Conservation (phyloP, 1,140 invertebrate genomes). For the Zaprionus africanus region DNA sequence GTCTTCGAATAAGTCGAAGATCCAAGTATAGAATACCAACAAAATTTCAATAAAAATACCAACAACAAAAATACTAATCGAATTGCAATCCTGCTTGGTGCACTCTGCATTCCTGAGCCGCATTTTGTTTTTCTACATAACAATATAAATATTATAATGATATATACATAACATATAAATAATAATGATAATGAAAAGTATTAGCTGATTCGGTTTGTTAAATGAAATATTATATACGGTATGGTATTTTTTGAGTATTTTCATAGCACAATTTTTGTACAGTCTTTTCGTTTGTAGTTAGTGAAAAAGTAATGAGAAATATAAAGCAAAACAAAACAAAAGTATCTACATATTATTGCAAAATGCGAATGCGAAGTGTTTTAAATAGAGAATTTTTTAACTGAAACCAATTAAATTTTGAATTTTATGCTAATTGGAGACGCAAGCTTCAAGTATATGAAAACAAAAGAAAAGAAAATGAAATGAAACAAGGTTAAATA, state of each 20-base stretch:
- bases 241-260: slow-evolving; percentile 79
- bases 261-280: slow-evolving; percentile 84
- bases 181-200: slow-evolving; percentile 17
- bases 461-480: slow-evolving; percentile 32
- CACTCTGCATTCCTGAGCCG: slow-evolving; percentile 56
- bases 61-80: slow-evolving; percentile 36
- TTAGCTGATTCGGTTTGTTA: slow-evolving; percentile 28
- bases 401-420: slow-evolving; percentile 51
- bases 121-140: slow-evolving; percentile 53
- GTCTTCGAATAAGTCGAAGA: slow-evolving; percentile 41
- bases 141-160: slow-evolving; percentile 23
- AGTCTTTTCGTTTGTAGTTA: slow-evolving; percentile 77
- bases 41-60: slow-evolving; percentile 12
- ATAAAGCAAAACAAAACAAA: slow-evolving; percentile 28
- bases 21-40: slow-evolving; percentile 40
- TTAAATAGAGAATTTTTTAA: slow-evolving; percentile 65
- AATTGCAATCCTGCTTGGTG: slow-evolving; percentile 56
- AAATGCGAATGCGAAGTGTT: slow-evolving; percentile 33
- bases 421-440: slow-evolving; percentile 72
- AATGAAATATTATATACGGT: slow-evolving; percentile 26
- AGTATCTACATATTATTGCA: slow-evolving; percentile 16
- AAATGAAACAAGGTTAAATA: slow-evolving; percentile 63
- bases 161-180: slow-evolving; percentile 26
- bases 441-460: slow-evolving; percentile 44
- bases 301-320: slow-evolving; percentile 52